Base-by-base conservation (phyloP, 1,140 invertebrate genomes). In the Condylostylus longicornis region DNA sequence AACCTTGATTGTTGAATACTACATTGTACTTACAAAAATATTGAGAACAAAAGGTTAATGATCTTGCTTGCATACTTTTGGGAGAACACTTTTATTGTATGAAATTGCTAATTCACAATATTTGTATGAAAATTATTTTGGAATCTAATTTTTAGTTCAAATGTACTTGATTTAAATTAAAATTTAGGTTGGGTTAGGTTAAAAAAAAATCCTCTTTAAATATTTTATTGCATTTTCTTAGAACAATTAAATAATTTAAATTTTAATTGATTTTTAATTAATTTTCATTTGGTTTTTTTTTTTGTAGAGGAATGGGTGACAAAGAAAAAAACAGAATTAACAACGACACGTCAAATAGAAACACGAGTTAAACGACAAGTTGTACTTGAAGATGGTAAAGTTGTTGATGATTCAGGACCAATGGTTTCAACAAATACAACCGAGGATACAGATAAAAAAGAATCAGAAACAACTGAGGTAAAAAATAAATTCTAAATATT, bases 241-340 rank as follows among this genome's bases (percentile, higher is more conserved):
- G 39, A 35, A 33, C 17, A 9, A 29, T 18, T 14, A 5, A 29
- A 12, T 25, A 23, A 4, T 15, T 33, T 27, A 6, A 10, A 31
- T 13, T 37, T 18, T 32, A 8, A 12, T 19, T 18, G n/a, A n/a
- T 17, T 17, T 27, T 32, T 31, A 15, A 10, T 31, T 33, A 17
- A 21, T 7, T 12, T 27, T 18, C 18, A 10, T 28, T 15, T 34
- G 0, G 18, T 1, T 35, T 14, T 35, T n/a, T 43, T 36, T 33
- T 49, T 71, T 69, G 25, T 70, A 88, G 84, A 89, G 64, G 84
- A 89, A 79, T 86, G 82, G 81, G 76, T 87, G 49, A 86, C 81
- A 38, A 79, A 81, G 51, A 83, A 82, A 62, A 84, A 81, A 58
- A 80, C 79, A 42, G 84, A 88, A 63, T 72, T 87, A 53, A 83